A percentile compares a stretch with the other conserved stretches of the same genome.
Evolutionary conservation across 2,888 invertebrate species (phyloP).

Genomic region (Microchrysa polita): DNA sequence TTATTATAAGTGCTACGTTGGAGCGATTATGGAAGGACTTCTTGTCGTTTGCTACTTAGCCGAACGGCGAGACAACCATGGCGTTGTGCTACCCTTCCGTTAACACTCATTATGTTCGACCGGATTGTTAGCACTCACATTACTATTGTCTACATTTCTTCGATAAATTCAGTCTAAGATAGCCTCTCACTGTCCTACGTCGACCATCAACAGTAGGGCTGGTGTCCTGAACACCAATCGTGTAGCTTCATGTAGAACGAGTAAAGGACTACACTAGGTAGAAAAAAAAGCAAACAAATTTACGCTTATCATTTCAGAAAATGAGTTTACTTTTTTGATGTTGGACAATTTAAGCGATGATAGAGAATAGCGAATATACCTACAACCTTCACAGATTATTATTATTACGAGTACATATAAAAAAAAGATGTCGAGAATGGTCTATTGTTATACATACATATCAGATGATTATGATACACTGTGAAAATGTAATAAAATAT

Average conservation of each 20-base stretch:
- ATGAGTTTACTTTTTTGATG: slow-evolving; percentile 7
- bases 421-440: slow-evolving; percentile 28
- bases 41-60: background rate
- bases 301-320: slow-evolving; percentile 8
- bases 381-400: background rate
- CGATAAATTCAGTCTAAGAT: background rate
- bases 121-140: background rate
- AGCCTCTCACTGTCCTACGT: too few relatives aligned
- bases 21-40: slow-evolving; percentile 13
- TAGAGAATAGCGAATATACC: background rate
- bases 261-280: background rate
- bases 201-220: background rate
- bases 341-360: background rate
- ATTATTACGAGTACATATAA: too few relatives aligned
- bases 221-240: too few relatives aligned
- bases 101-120: too few relatives aligned
- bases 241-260: background rate
- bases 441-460: slow-evolving; percentile 47
- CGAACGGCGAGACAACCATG: too few relatives aligned
- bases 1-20: slow-evolving; percentile 27
- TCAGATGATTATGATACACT: slow-evolving; percentile 25
- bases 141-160: slow-evolving; percentile 15
- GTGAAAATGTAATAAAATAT: slow-evolving; percentile 34
- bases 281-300: background rate
- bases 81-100: background rate